Evolutionary conservation across 2,113 vertebrate species (phyloP).

Genomic region (Rhagologus leucostigma): DNA sequence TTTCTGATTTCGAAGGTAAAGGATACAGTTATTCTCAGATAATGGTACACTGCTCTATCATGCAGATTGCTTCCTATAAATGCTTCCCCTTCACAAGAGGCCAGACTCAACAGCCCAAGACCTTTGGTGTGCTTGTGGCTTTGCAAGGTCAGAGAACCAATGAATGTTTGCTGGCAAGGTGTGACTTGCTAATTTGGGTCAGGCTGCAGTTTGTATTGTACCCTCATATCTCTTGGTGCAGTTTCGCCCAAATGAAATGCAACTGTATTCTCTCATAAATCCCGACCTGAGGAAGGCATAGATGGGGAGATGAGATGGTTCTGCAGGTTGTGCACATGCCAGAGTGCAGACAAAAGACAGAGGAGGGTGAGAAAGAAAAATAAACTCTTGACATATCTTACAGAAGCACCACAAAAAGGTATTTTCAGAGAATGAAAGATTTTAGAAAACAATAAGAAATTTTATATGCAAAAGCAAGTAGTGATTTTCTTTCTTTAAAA

Average conservation of each 20-base stretch:
- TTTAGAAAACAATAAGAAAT: background rate
- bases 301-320: background rate
- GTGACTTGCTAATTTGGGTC: background rate
- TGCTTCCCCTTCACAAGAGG: background rate
- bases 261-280: background rate
- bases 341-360: background rate
- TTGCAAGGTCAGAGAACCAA: background rate
- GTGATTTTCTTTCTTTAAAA: background rate
- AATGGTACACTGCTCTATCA: background rate
- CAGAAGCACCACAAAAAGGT: background rate
- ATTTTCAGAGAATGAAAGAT: background rate
- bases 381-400: background rate
- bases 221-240: background rate
- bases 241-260: background rate
- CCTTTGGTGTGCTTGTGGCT: background rate
- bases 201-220: background rate
- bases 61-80: background rate
- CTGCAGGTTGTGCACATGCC: background rate
- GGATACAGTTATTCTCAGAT: background rate
- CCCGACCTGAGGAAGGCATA: fast-evolving
- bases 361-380: background rate
- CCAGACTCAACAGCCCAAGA: fast-evolving
- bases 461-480: background rate
- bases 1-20: background rate
- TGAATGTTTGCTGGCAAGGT: background rate